Percentiles rank a stretch among this genome's conserved stretches.
Evolutionary conservation across 2,797 vertebrate genomes (phyloP).

Genomic region (Sandelia bainsii): DNA sequence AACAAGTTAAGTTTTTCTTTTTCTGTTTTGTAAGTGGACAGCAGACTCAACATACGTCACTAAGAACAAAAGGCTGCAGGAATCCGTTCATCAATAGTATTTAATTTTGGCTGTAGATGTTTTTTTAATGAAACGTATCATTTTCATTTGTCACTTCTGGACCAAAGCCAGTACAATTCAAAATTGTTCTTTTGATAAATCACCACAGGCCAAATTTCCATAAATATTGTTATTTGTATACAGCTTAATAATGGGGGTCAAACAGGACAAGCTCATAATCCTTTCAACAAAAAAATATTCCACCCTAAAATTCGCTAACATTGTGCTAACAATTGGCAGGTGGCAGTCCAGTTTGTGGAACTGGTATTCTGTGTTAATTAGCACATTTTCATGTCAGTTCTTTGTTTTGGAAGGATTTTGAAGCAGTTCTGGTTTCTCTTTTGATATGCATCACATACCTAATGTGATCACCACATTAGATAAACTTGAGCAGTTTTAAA

Average conservation of each 20-base stretch:
- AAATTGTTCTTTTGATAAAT: slow-evolving; percentile 30
- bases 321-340: background rate
- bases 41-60: background rate
- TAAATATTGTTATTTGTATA: background rate
- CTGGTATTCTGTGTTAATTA: background rate
- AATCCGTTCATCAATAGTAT: background rate
- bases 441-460: slow-evolving; percentile 1
- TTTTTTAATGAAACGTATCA: slow-evolving; percentile 32
- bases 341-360: background rate
- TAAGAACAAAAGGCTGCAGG: background rate
- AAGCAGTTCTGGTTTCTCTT: background rate
- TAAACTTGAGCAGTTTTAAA: background rate
- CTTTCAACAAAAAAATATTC: background rate
- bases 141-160: slow-evolving; percentile 30
- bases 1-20: slow-evolving; percentile 1
- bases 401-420: background rate
- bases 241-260: background rate
- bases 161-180: slow-evolving; percentile 61
- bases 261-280: background rate
- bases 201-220: slow-evolving; percentile 9
- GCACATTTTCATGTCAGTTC: background rate
- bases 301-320: background rate
- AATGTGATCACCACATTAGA: slow-evolving; percentile 11
- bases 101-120: background rate
- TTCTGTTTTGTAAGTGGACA: background rate